Base-by-base conservation (phyloP, 2,113 vertebrate species). In the Otolemur garnettii region DNA sequence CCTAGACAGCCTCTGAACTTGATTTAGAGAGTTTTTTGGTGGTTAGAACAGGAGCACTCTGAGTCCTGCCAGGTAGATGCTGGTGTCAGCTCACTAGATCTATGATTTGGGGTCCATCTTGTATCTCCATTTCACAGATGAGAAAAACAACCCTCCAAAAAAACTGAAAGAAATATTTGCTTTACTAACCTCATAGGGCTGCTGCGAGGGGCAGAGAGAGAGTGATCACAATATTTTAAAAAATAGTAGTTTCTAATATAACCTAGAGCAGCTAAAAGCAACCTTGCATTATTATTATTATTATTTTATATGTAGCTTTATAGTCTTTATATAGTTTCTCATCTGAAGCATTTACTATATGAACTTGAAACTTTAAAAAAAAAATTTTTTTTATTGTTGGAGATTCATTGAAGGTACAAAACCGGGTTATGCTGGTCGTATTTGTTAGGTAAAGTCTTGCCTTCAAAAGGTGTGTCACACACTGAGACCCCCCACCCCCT, bases 161-260 rank as follows among this genome's bases (percentile, higher is more conserved):
- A 77, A 45, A 30, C 15, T 71, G n/a, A 60, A n/a, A 55, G 74
- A 92, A 92, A n/a, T 57, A 84, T 53, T 90, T 90, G 35, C 50
- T 85, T 95, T 90, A 38, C 66, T 90, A 35, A 77, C 17, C 38
- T 83, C 55, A 45, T 18, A 7, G 38, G 19, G 9, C 53, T 92
- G 3, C 62, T 82, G 5, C 42, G 77, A 93, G 30, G 45, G 50
- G 68, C 28, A 28, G 38, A 88, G n/a, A 21, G 13, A 45, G 4
- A 55, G 1, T 69, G 30, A 22, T 35, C 81, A n/a, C 15, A 88
- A 18, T 71, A 7, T 22, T 79, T 30, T 78, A 72, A 74, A 38
- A 74, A 87, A 12, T 21, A 2, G 17, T 80, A 0, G 4, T 59
- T 83, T 78, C 45, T 82, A 21, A 21, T 53, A 17, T 66, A 71